phyloP scores from a whole-genome alignment of 2,888 invertebrate genomes.

The Philaethria dido region DNA sequence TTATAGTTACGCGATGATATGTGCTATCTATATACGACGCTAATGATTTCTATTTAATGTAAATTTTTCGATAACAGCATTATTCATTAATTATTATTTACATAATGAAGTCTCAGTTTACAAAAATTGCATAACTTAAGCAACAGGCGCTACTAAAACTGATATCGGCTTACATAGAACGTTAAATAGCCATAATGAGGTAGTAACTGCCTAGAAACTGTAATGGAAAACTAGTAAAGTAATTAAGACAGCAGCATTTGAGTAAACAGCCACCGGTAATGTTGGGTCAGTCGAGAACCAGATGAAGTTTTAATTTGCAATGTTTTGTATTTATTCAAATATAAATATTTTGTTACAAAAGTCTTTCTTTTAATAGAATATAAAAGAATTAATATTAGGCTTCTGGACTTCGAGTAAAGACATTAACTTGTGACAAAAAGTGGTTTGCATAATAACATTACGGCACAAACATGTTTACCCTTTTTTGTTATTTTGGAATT shows the following conservation, averaged over 20 bases:
- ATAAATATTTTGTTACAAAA: constrained; percentile 2
- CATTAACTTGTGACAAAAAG: constrained; percentile 31
- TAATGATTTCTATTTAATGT: no score
- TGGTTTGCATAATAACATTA: constrained; percentile 21
- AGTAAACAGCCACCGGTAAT: constrained; percentile 43
- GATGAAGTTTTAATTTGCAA: not conserved
- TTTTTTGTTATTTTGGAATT: not conserved
- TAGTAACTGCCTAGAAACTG: constrained; percentile 48
- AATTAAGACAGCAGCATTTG: constrained; percentile 46
- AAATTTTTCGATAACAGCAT: not conserved
- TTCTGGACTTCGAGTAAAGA: constrained; percentile 46
- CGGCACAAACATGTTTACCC: not conserved
- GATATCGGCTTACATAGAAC: not conserved
- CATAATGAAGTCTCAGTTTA: not conserved
- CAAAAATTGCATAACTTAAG: constrained; percentile 6
- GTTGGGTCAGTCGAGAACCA: not conserved
- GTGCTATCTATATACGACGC: no score
- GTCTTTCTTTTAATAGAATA: not conserved
- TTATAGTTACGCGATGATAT: no score
- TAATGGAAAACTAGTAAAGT: constrained; percentile 46
- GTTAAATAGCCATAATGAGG: constrained; percentile 47
- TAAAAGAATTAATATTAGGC: constrained; percentile 27
- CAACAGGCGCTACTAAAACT: constrained; percentile 10
- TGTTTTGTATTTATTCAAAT: not conserved
- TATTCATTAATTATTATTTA: not conserved